These are phyloP conservation scores for Cuculus canorus DNA, from an alignment of 2,797 vertebrate genomes.

Conservation along the genomic window DNA sequence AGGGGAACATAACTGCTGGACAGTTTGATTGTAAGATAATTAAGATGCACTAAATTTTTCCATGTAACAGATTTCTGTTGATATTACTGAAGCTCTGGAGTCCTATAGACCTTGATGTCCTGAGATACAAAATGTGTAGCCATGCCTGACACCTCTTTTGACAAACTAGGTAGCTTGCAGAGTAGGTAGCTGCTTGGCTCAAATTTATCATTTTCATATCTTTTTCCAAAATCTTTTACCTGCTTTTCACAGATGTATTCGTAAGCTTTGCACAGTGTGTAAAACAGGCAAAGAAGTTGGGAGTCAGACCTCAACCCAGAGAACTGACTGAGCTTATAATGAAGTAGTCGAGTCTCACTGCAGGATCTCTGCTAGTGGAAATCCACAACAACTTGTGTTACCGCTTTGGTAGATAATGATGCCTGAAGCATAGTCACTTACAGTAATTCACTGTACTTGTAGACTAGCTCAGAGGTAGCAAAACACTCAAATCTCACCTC, in stretches of 20 bases:
- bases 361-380: neutral
- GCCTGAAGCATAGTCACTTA: neutral
- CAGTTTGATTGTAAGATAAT: neutral
- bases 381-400: neutral
- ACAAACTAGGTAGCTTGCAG: neutral
- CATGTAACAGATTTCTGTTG: neutral
- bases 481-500: neutral
- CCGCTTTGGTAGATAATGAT: neutral
- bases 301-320: neutral
- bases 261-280: neutral
- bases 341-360: neutral
- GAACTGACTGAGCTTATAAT: neutral
- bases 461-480: neutral
- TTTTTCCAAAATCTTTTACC: neutral
- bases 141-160: neutral
- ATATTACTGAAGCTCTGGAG: neutral
- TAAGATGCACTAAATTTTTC: neutral
- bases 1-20: rapidly evolving
- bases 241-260: neutral
- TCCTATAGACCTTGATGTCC: rapidly evolving
- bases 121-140: neutral
- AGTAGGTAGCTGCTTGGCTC: neutral
- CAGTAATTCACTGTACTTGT: neutral
- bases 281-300: neutral
- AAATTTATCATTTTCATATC: neutral